Conservation (phyloP, 2,888 invertebrate genomes). For the Ecdyonurus torrentis region DNA sequence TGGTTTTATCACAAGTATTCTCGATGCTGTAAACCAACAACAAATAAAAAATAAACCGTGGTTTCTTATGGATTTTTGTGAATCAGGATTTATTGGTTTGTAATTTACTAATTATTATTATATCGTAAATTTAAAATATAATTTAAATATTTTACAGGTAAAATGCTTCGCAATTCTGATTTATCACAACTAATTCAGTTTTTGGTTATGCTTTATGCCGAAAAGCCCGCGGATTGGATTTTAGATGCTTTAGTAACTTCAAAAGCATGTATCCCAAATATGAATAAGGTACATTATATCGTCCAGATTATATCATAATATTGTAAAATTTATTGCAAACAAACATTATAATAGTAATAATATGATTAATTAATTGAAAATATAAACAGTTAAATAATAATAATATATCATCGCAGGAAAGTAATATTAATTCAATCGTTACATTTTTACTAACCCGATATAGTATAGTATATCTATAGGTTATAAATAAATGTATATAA, state of each 20-base stretch:
- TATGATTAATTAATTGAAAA: too few species aligned
- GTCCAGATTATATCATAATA: too few species aligned
- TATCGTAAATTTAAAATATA: too few species aligned
- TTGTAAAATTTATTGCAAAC: too few species aligned
- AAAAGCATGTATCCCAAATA: neutral
- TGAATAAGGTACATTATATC: neutral
- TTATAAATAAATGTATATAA: too few species aligned
- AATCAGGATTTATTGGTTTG: neutral
- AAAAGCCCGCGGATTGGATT: neutral
- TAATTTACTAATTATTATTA: too few species aligned
- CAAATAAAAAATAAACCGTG: neutral
- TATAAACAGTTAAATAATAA: too few species aligned
- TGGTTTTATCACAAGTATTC: neutral
- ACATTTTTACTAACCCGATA: too few species aligned
- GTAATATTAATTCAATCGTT: too few species aligned
- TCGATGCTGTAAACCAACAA: neutral
- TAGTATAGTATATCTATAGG: too few species aligned
- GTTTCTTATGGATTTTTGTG: neutral
- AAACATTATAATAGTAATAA: too few species aligned
- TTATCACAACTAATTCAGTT: neutral
- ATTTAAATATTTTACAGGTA: neutral
- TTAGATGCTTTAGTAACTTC: neutral
- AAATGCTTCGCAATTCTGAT: neutral
- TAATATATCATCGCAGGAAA: too few species aligned
- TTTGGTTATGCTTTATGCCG: neutral